Evolutionary conservation across 2,888 invertebrate species (phyloP).

Genomic region (Microctonus hyperodae): DNA sequence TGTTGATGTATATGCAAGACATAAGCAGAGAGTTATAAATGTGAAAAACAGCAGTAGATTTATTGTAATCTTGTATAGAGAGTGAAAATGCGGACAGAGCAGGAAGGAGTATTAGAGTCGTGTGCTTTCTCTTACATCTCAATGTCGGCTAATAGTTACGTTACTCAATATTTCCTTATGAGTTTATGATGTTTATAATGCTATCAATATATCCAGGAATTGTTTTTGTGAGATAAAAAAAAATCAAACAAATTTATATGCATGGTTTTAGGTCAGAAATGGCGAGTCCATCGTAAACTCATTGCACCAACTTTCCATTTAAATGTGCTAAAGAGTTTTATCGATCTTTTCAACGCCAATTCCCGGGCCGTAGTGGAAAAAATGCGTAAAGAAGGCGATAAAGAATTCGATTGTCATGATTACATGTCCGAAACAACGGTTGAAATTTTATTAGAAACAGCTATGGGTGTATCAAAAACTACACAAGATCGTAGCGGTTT

Average conservation of each 20-base stretch:
- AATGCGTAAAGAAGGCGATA: conserved; percentile 71
- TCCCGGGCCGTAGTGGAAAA: conserved; percentile 78
- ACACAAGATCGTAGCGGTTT: conserved; percentile 83
- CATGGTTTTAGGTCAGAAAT: conserved; percentile 75
- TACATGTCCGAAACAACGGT: conserved; percentile 88
- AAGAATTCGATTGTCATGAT: conserved; percentile 80
- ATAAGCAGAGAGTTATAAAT: not conserved
- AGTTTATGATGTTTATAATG: not conserved
- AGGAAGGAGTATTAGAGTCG: conserved; percentile 45
- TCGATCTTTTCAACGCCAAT: conserved; percentile 85
- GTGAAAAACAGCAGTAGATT: not conserved
- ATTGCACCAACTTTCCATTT: conserved; percentile 90
- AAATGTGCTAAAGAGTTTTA: conserved; percentile 86
- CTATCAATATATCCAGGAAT: not conserved
- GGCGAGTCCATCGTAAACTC: conserved; percentile 84
- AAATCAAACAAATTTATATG: conserved; percentile 2
- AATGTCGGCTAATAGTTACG: conserved; percentile 34
- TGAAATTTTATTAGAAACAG: conserved; percentile 84
- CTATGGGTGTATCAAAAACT: conserved; percentile 86
- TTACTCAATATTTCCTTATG: conserved; percentile 33
- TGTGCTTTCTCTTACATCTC: conserved; percentile 44
- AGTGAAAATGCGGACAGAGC: conserved; percentile 41
- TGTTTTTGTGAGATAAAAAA: conserved; percentile 11
- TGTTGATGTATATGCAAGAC: not conserved
- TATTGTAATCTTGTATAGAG: conserved; percentile 35